Evolutionary conservation across 2,888 invertebrate species (phyloP), one percentile per base, ranked within the genome.

Genomic region (Drosophila algonquin): DNA sequence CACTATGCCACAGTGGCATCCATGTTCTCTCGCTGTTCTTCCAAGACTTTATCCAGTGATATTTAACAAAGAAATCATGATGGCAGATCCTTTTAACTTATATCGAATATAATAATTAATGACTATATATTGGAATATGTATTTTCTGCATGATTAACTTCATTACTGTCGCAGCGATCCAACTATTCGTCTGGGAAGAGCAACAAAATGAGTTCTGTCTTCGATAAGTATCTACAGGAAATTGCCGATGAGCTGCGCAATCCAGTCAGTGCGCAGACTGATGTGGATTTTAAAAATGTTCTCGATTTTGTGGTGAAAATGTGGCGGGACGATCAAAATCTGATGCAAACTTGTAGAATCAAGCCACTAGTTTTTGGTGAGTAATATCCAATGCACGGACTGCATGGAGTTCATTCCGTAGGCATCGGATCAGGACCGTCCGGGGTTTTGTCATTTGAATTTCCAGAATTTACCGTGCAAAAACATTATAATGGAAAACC

Each of bases 361-460:
- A 35, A 5, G 1, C 0, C 30, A 4, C 30, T 64, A 32, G 0
- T 32, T 0, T 71, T 77, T 30, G 80, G 80, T 85, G 10, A 44
- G 63, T 52, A 30, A 1, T 2, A 1, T 27, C 27, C 7, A 27
- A 27, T 27, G 27, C 27, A 6, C 7, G 24, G 7, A 9, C 7
- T 24, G 9, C n/a, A 24, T 4, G 24, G 21, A 21, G 12, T 47
- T 32, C 6, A 3, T 46, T 3, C 52, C 52, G 4, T 55, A 84
- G 90, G 89, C n/a, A n/a, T n/a, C n/a, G n/a, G 72, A 72, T 21
- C n/a, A 44, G 3, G 32, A 67, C 12, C 64, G 68, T 32, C 79
- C 88, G 0, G 90, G 88, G 0, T 79, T 54, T 58, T 60, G 79
- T 6, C 68, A 58, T 7, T 67, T 90, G 8, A 73, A 80, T 70